Percentiles rank a stretch among this genome's conserved stretches.
phyloP scores from a whole-genome alignment of 2,113 vertebrate species.

The Upupa epops region DNA sequence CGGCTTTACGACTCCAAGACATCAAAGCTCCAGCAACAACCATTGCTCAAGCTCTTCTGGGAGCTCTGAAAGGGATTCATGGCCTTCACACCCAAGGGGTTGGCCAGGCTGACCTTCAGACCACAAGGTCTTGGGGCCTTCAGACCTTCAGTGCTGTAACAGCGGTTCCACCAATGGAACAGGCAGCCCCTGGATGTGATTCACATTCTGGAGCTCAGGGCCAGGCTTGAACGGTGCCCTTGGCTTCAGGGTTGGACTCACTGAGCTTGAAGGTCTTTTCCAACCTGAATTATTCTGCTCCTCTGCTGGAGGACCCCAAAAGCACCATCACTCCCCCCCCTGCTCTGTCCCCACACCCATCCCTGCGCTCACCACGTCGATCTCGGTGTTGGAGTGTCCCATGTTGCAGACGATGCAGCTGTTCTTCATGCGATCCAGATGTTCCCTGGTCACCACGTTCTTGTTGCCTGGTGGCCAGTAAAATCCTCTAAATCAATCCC shows the following conservation, averaged over 20 bases:
- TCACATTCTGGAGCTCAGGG: too few relatives aligned
- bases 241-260: too few relatives aligned
- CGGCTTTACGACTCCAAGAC: background rate
- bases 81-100: background rate
- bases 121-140: rapidly evolving
- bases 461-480: slow-evolving; percentile 85
- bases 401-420: slow-evolving; percentile 98
- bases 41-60: background rate
- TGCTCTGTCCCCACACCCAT: rapidly evolving
- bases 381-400: slow-evolving; percentile 99
- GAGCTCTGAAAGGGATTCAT: background rate
- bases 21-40: background rate
- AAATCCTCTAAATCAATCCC: rapidly evolving
- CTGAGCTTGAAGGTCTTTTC: too few relatives aligned
- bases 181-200: too few relatives aligned
- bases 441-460: slow-evolving; percentile 95
- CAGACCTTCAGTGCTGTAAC: too few relatives aligned
- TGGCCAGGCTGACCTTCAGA: too few relatives aligned
- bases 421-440: slow-evolving; percentile 97
- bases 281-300: too few relatives aligned
- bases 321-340: background rate
- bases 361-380: slow-evolving; percentile 88
- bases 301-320: background rate
- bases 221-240: too few relatives aligned
- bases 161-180: too few relatives aligned